Base-by-base conservation (phyloP, 2,797 vertebrate genomes). In the Coranthus polyacanthus region DNA sequence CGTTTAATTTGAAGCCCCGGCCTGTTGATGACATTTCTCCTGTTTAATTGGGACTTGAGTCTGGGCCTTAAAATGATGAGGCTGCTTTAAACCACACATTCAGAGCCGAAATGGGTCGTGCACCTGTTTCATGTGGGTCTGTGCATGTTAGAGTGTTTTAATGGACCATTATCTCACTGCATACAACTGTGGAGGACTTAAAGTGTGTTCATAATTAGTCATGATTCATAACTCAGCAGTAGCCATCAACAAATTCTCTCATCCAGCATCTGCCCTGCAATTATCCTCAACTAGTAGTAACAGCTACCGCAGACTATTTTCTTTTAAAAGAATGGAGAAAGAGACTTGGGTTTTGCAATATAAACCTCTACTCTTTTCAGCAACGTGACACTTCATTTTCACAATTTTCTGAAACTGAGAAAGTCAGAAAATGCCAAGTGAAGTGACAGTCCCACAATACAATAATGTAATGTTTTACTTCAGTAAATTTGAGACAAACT, bases 171-270 rank as follows among this genome's bases (percentile, higher is more conserved):
- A 81, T 79, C 64, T 60, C 73, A 4, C 15, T 7, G 13, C 63
- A 67, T 39, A 56, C 60, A 59, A 68, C 64, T 9, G 53, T 75
- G 64, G 55, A 80, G 84, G 56, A 73, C 72, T 68, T 72, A 58
- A 54, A 85, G 74, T 72, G 68, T 53, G 22, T 61, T 74, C 79
- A 68, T 78, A 74, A 83, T 85, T 63, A 81, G 68, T 68, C 64
- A 62, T 81, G 62, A 81, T 62, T 78, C 78, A 73, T 61, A 74
- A 62, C 46, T 71, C 69, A 21, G 63, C 22, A 2, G 42, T 22
- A 20, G 64, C 49, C 59, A 54, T 78, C 71, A 65, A 72, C 64
- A 63, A 70, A 75, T 53, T 51, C 74, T 68, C 75, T 68, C 72
- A 53, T 78, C 36, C 68, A 52, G 44, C 76, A 81, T 71, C 78